Evolutionary conservation across 1,140 invertebrate genomes (phyloP).

Genomic region (Papilio machaon): DNA sequence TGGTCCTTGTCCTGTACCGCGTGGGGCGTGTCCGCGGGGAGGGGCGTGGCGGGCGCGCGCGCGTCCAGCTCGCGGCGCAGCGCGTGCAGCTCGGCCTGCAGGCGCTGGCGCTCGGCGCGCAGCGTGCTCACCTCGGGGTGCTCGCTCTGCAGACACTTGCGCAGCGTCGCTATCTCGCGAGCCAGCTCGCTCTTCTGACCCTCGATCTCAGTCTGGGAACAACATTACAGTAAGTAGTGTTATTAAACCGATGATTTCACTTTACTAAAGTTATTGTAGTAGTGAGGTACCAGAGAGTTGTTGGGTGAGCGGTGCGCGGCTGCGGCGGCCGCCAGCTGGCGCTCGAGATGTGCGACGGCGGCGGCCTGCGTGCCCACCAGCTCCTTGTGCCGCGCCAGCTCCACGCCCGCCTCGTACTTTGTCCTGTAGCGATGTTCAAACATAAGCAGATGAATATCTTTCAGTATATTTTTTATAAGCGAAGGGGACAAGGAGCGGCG

Average conservation of each 20-base stretch:
- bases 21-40: conserved; percentile 25
- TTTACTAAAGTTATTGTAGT: neutral
- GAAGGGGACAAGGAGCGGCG: no score
- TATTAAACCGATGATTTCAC: neutral
- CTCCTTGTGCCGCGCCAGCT: conserved; percentile 75
- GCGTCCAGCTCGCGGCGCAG: conserved; percentile 34
- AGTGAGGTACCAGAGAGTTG: conserved; percentile 50
- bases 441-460: neutral
- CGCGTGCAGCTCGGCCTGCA: conserved; percentile 42
- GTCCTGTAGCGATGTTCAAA: conserved; percentile 50
- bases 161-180: conserved; percentile 52
- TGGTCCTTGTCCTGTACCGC: conserved; percentile 55
- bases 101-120: conserved; percentile 39
- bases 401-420: conserved; percentile 79
- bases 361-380: conserved; percentile 63
- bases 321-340: conserved; percentile 43
- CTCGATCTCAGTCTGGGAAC: conserved; percentile 55
- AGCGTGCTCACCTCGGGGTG: conserved; percentile 29
- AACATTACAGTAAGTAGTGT: no score
- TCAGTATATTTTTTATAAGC: neutral
- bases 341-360: conserved; percentile 58
- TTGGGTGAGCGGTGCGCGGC: conserved; percentile 36
- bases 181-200: conserved; percentile 51
- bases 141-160: conserved; percentile 42
- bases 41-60: conserved; percentile 40